A percentile compares a stretch with the other conserved stretches of the same genome.
phyloP scores from a whole-genome alignment of 2,113 vertebrate species.

The Nycticebus coucang region DNA sequence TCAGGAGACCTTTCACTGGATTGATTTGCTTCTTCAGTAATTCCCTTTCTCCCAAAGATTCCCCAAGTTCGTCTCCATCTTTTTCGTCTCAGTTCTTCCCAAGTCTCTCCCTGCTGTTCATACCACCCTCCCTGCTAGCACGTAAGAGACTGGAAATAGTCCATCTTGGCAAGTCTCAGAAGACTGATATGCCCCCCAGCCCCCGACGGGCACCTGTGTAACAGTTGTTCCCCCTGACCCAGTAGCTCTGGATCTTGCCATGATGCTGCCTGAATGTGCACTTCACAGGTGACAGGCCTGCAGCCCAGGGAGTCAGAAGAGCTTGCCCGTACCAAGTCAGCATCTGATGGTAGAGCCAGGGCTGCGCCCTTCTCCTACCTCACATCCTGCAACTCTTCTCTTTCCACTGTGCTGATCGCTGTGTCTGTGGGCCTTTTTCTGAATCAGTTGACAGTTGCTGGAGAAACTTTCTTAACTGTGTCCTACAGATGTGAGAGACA shows the following conservation, averaged over 20 bases:
- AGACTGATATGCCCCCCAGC: not conserved
- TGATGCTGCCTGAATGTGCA: not conserved
- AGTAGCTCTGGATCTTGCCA: not conserved
- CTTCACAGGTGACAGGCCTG: not conserved
- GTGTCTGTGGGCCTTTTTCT: not conserved
- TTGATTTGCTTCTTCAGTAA: not conserved
- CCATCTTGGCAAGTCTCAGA: not conserved
- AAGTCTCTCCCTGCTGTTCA: not conserved
- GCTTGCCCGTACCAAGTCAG: not conserved
- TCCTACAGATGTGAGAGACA: slow-evolving; percentile 90
- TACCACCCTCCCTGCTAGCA: not conserved
- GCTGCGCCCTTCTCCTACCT: not conserved
- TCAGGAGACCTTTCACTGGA: not conserved
- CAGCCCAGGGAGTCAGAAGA: not conserved
- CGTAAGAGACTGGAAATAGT: not conserved
- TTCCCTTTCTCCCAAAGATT: not conserved
- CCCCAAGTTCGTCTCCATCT: not conserved
- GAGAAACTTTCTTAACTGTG: slow-evolving; percentile 86
- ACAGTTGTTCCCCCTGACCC: not conserved
- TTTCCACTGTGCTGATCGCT: not conserved
- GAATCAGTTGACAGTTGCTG: not conserved
- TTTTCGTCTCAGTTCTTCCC: not conserved
- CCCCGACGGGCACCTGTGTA: not conserved
- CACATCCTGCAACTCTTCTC: not conserved
- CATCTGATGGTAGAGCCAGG: not conserved